A percentile compares a stretch with the other conserved stretches of the same genome.
Evolutionary conservation across 1,140 invertebrate genomes (phyloP).

Genomic region (Drosophila sechellia): DNA sequence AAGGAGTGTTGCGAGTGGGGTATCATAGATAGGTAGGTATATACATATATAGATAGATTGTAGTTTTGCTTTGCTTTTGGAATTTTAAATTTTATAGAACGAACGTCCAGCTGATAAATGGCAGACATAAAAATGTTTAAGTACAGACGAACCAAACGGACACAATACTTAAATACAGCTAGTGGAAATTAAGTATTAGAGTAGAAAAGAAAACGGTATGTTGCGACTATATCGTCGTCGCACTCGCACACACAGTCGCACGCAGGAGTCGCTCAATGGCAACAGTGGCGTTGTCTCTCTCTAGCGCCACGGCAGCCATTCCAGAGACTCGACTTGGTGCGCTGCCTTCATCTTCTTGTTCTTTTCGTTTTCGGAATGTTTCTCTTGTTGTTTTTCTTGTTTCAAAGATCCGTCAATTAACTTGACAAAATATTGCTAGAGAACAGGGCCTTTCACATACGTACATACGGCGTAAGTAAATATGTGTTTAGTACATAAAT

Average conservation of each 20-base stretch:
- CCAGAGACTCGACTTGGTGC: conserved; percentile 72
- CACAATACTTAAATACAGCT: conserved; percentile 80
- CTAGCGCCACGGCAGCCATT: conserved; percentile 69
- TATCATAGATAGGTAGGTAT: conserved; percentile 47
- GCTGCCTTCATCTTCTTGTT: conserved; percentile 37
- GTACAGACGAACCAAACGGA: conserved; percentile 84
- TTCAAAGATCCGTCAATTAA: conserved; percentile 72
- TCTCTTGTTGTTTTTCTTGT: conserved; percentile 44
- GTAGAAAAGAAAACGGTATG: conserved; percentile 67
- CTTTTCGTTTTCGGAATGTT: conserved; percentile 39
- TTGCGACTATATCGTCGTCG: conserved; percentile 52
- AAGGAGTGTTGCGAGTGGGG: conserved; percentile 40
- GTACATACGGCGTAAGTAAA: conserved; percentile 43
- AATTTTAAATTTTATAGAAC: conserved; percentile 66
- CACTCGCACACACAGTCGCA: conserved; percentile 48
- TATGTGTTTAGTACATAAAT: conserved; percentile 32
- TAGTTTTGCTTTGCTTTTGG: conserved; percentile 70
- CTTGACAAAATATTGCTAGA: conserved; percentile 82
- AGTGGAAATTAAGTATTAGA: conserved; percentile 74
- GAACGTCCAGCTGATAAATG: conserved; percentile 71
- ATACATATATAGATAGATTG: conserved; percentile 57
- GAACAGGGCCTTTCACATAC: conserved; percentile 66
- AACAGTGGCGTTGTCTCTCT: conserved; percentile 53
- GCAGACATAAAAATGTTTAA: conserved; percentile 85
- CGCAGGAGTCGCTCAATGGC: conserved; percentile 77